Percentiles rank a stretch among this genome's conserved stretches.
phyloP scores from a whole-genome alignment of 2,113 vertebrate species.

The Octodon degus region DNA sequence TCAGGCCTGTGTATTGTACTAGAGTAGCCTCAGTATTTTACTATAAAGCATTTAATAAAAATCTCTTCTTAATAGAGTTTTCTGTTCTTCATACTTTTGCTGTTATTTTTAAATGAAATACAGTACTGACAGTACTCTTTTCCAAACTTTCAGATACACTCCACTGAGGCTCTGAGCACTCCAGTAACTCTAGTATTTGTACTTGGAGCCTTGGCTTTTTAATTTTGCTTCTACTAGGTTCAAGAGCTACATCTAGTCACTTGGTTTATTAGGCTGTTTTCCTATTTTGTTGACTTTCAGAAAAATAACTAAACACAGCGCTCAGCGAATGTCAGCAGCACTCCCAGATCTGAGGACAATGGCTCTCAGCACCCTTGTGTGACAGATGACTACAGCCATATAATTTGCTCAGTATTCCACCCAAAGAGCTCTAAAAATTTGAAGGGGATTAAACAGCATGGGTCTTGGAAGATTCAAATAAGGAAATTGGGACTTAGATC shows the following conservation, averaged over 20 bases:
- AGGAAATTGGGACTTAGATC: not conserved
- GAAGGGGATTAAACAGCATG: not conserved
- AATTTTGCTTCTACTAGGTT: not conserved
- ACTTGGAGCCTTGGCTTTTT: not conserved
- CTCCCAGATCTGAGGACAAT: slow-evolving; percentile 18
- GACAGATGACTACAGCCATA: slow-evolving; percentile 8
- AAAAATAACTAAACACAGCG: not conserved
- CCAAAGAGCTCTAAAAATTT: slow-evolving; percentile 5
- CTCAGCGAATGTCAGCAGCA: not conserved
- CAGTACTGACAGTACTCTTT: slow-evolving; percentile 23
- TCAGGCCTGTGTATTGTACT: slow-evolving; percentile 85
- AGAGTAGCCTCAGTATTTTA: slow-evolving; percentile 87
- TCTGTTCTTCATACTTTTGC: slow-evolving; percentile 86
- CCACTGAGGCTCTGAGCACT: not conserved
- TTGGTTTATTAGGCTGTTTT: slow-evolving; percentile 49
- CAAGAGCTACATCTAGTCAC: not conserved
- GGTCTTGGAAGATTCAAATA: not conserved
- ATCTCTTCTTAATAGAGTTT: slow-evolving; percentile 77
- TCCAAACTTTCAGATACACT: slow-evolving; percentile 16
- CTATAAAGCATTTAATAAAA: slow-evolving; percentile 88
- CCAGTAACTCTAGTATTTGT: not conserved
- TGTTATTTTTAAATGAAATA: slow-evolving; percentile 86
- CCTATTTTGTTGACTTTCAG: not conserved
- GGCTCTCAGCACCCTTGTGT: not conserved
- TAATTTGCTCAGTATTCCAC: slow-evolving; percentile 18